Conservation (phyloP, 2,797 vertebrate species). For the Peromyscus nudipes region DNA sequence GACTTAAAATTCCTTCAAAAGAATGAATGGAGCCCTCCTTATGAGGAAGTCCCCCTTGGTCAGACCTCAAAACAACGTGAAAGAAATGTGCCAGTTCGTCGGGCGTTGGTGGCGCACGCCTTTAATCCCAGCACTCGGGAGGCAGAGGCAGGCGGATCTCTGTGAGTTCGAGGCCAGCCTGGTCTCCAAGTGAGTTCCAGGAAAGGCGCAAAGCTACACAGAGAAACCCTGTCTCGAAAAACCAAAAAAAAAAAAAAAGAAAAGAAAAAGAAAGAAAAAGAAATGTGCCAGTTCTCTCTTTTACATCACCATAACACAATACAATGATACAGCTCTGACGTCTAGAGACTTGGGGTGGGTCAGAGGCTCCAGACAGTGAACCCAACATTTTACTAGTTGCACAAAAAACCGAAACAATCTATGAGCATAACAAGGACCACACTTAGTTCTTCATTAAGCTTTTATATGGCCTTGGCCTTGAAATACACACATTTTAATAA, state of each 20-base stretch:
- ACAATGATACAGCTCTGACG: neutral
- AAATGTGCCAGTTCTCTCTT: neutral
- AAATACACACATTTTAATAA: slow-evolving; percentile 53
- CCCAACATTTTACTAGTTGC: neutral
- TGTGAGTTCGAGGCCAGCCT: too few species aligned
- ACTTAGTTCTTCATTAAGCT: slow-evolving; percentile 47
- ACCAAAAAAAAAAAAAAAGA: too few species aligned
- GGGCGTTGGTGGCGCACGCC: too few species aligned
- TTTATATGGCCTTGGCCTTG: slow-evolving; percentile 41
- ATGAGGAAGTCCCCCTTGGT: neutral
- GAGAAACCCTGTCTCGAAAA: too few species aligned
- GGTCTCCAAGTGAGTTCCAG: too few species aligned
- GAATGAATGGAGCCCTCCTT: neutral
- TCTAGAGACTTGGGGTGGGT: neutral
- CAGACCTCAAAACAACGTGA: slow-evolving; percentile 30
- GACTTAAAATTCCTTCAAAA: slow-evolving; percentile 1
- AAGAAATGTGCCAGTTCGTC: neutral
- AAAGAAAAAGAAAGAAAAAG: too few species aligned
- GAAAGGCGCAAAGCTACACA: too few species aligned
- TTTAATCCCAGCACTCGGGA: too few species aligned
- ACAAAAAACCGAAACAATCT: slow-evolving; percentile 24
- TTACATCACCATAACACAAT: neutral
- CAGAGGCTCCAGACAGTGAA: neutral
- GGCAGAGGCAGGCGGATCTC: too few species aligned
- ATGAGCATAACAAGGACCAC: neutral